These are phyloP conservation scores for Ostrea edulis DNA, from an alignment of 1,140 invertebrate species.

Conservation along the genomic window DNA sequence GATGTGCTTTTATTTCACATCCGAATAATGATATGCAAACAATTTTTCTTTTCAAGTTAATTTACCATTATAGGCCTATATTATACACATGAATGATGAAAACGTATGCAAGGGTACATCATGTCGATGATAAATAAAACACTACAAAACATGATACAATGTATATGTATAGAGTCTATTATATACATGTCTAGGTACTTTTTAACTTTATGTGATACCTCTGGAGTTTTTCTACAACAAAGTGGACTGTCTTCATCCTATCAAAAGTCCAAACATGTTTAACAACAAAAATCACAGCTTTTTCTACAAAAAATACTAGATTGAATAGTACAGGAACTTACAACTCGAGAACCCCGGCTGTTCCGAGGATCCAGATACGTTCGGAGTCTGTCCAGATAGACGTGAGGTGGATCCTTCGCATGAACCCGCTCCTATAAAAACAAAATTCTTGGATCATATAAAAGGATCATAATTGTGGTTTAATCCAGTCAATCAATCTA, in stretches of 20 bases:
- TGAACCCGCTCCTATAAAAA: conserved; percentile 93
- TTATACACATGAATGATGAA: too few species aligned
- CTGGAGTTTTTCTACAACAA: neutral
- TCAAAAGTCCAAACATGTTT: conserved; percentile 17
- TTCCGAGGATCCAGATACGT: conserved; percentile 97
- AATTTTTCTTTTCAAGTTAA: too few species aligned
- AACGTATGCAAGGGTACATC: too few species aligned
- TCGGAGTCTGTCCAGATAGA: conserved; percentile 94
- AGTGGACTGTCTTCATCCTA: conserved; percentile 9
- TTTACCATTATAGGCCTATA: too few species aligned
- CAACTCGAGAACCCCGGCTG: conserved; percentile 88
- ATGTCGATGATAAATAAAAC: too few species aligned
- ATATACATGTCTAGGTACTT: neutral
- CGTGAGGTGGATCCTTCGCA: conserved; percentile 96
- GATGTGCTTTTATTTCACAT: too few species aligned
- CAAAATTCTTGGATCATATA: neutral
- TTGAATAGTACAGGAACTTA: conserved; percentile 56
- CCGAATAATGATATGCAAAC: too few species aligned
- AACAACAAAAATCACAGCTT: neutral
- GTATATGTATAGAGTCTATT: too few species aligned
- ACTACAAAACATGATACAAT: too few species aligned
- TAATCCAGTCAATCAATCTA: neutral
- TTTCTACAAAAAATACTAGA: neutral
- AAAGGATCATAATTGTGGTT: neutral
- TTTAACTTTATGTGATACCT: neutral